Evolutionary conservation across 2,888 invertebrate genomes (phyloP).

Genomic region (Nemoura dubitans): DNA sequence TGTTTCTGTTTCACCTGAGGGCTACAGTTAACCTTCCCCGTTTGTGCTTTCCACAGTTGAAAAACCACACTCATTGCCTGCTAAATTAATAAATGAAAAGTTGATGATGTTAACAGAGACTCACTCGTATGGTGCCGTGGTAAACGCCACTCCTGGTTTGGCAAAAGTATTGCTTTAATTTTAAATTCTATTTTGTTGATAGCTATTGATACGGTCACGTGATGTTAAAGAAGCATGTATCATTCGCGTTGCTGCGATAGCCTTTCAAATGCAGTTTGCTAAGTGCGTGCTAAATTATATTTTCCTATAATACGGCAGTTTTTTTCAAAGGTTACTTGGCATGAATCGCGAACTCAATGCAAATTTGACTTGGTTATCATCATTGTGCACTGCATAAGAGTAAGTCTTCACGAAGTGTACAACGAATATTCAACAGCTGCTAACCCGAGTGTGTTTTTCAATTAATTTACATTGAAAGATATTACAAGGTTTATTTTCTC

Average conservation of each 20-base stretch:
- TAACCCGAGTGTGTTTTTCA: neutral
- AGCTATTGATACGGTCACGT: neutral
- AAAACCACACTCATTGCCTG: slow-evolving; percentile 12
- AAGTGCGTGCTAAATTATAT: no score
- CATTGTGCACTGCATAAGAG: no score
- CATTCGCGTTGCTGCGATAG: no score
- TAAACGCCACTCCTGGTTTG: neutral
- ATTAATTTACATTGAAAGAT: neutral
- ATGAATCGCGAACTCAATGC: no score
- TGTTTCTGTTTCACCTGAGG: neutral
- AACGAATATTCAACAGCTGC: no score
- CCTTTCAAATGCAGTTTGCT: no score
- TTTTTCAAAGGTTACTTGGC: no score
- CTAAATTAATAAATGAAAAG: neutral
- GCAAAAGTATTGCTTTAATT: neutral
- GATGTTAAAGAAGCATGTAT: no score
- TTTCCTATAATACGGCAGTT: no score
- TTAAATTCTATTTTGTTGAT: neutral
- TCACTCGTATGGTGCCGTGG: neutral
- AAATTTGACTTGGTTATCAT: no score
- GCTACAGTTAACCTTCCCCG: neutral
- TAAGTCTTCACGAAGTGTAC: no score
- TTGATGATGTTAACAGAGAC: slow-evolving; percentile 3
- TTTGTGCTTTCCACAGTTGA: slow-evolving; percentile 12
- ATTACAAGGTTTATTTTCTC: neutral